A percentile compares a stretch with the other conserved stretches of the same genome.
Conservation (phyloP, 2,797 vertebrate genomes). For the Scomberomorus guttatus region DNA sequence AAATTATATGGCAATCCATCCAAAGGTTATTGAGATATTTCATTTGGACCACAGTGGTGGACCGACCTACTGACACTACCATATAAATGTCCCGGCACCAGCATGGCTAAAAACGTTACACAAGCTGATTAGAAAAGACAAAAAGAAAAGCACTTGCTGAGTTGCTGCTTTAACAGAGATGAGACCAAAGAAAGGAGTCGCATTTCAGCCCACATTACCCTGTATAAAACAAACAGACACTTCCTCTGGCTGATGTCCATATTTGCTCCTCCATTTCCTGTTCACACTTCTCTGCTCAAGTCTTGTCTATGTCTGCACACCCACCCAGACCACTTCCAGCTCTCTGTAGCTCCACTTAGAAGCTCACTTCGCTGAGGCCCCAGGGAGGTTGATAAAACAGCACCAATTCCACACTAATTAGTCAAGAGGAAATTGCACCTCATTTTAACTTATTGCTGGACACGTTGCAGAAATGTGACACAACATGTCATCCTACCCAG, state of each 20-base stretch:
- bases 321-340: conserved; percentile 57
- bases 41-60: no score
- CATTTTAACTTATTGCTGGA: conserved; percentile 84
- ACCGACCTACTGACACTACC: no score
- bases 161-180: conserved; percentile 9
- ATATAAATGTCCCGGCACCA: no score
- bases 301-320: conserved; percentile 26
- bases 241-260: conserved; percentile 34
- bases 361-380: conserved; percentile 48
- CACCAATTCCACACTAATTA: conserved; percentile 84
- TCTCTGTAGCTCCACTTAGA: conserved; percentile 27
- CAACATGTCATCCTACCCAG: conserved; percentile 68
- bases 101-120: no score
- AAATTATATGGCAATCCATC: no score
- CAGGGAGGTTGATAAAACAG: conserved; percentile 77
- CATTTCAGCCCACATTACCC: conserved; percentile 31
- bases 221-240: conserved; percentile 23
- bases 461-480: conserved; percentile 76
- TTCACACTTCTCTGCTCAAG: conserved; percentile 34
- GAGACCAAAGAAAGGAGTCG: conserved; percentile 14
- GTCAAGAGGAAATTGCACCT: conserved; percentile 87
- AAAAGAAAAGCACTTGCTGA: neutral
- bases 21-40: no score
- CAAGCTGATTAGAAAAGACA: no score
- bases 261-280: conserved; percentile 11